These are phyloP conservation scores for Pituophis catenifer DNA, from an alignment of 2,113 vertebrate genomes.

Conservation along the genomic window DNA sequence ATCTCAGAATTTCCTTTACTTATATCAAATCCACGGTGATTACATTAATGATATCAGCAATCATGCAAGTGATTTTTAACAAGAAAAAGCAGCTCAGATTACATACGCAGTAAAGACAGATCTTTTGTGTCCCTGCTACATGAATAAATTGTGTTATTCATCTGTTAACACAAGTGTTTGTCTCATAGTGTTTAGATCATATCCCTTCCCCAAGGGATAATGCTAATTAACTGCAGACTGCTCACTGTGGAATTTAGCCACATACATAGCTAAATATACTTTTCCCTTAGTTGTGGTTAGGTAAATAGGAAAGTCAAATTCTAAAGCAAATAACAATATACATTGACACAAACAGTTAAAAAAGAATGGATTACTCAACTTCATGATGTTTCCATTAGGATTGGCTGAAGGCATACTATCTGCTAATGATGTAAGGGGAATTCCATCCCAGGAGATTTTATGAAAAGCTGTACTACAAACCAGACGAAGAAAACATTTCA, in stretches of 20 bases:
- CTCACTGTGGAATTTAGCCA: slow-evolving; percentile 8
- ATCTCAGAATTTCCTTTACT: not conserved
- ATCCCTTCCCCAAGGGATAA: not conserved
- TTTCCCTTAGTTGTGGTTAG: slow-evolving; percentile 4
- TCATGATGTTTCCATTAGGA: slow-evolving; percentile 17
- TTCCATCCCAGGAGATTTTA: not conserved
- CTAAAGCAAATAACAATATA: slow-evolving; percentile 33
- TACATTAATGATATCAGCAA: not conserved
- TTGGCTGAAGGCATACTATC: not conserved
- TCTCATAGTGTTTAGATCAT: slow-evolving; percentile 18
- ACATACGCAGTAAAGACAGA: not conserved
- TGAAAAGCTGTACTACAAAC: not conserved
- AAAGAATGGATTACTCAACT: slow-evolving; percentile 19
- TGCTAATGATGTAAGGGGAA: not conserved
- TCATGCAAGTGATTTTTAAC: not conserved
- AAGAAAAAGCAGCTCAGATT: not conserved
- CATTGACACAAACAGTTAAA: slow-evolving; percentile 1
- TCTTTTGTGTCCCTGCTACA: not conserved
- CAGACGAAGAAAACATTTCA: not conserved
- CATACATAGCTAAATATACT: not conserved
- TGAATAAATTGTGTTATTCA: slow-evolving; percentile 6
- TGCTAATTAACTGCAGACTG: slow-evolving; percentile 17
- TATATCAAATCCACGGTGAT: not conserved
- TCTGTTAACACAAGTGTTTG: not conserved
- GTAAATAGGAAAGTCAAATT: slow-evolving; percentile 18